phyloP scores from a whole-genome alignment of 2,888 invertebrate genomes.

The Trimorus sp. region DNA sequence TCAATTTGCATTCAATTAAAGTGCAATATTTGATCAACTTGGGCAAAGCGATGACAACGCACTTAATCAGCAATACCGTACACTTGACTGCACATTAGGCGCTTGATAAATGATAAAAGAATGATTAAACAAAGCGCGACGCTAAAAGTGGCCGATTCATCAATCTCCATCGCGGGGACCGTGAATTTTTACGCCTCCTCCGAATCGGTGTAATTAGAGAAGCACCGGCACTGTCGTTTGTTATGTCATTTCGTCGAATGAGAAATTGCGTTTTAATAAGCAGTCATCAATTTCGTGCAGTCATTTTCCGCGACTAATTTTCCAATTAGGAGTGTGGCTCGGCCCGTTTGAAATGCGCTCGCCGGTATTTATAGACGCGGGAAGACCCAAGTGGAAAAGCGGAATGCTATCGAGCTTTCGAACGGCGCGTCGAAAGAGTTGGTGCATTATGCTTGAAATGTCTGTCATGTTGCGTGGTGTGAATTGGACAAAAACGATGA shows the following conservation, averaged over 20 bases:
- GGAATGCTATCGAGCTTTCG: constrained; percentile 26
- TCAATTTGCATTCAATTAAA: constrained; percentile 22
- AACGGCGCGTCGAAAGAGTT: background rate
- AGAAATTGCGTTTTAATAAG: constrained; percentile 42
- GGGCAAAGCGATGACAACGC: constrained; percentile 54
- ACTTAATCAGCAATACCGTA: constrained; percentile 63
- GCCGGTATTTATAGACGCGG: constrained; percentile 24
- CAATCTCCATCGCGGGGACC: constrained; percentile 69
- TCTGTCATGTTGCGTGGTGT: no score
- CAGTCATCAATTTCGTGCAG: constrained; percentile 32
- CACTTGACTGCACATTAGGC: constrained; percentile 58
- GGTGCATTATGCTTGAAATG: background rate
- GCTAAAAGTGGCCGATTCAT: constrained; percentile 67
- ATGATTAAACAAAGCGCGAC: constrained; percentile 69
- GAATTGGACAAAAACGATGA: no score
- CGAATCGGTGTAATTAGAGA: constrained; percentile 64
- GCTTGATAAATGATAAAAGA: constrained; percentile 69
- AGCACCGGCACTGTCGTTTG: constrained; percentile 38
- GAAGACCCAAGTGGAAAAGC: constrained; percentile 27
- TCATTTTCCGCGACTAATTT: constrained; percentile 42
- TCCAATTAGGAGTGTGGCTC: constrained; percentile 19
- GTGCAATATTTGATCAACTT: constrained; percentile 17
- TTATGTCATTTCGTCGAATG: constrained; percentile 33
- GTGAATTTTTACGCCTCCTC: constrained; percentile 57
- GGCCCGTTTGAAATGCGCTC: constrained; percentile 7